A percentile compares a stretch with the other conserved stretches of the same genome.
Evolutionary conservation across 2,113 vertebrate genomes (phyloP).

Genomic region (Xenopus tropicalis): UCB_Xtro_10.0 CM004447.2:48642501-48643000

Average conservation of each 20-base stretch:
- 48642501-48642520: neutral
- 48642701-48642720: conserved; percentile 85
- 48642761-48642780: too few relatives aligned
- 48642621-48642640: conserved; percentile 92
- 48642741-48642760: neutral
- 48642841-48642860: too few relatives aligned
- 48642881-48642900: too few relatives aligned
- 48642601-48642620: conserved; percentile 89
- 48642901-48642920: too few relatives aligned
- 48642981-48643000: too few relatives aligned
- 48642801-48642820: too few relatives aligned
- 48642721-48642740: conserved; percentile 29
- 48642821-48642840: too few relatives aligned
- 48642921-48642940: too few relatives aligned
- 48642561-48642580: conserved; percentile 81
- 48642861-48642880: too few relatives aligned
- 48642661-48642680: conserved; percentile 88
- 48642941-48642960: too few relatives aligned
- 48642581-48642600: conserved; percentile 87
- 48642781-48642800: too few relatives aligned
- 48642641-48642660: conserved; percentile 94
- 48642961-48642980: too few relatives aligned
- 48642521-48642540: neutral
- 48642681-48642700: conserved; percentile 75
- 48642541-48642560: conserved; percentile 78